phyloP scores from a whole-genome alignment of 1,140 invertebrate species.

The Pteromalus puparum region DNA sequence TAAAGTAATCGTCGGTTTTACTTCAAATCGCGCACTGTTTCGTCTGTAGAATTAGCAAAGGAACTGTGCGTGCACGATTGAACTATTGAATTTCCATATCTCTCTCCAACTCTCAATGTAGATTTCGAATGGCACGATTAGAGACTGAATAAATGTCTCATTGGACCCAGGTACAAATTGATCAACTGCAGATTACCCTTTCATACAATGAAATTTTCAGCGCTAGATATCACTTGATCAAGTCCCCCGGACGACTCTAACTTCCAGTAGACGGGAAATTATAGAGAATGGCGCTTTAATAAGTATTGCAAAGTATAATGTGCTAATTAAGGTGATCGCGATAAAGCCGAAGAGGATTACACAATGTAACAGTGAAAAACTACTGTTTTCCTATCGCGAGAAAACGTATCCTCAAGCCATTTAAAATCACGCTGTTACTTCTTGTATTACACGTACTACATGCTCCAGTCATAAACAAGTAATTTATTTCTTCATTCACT shows the following conservation, averaged over 20 bases:
- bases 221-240: neutral
- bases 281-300: neutral
- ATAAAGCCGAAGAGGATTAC: neutral
- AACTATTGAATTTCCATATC: too few relatives aligned
- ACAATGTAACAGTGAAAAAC: slow-evolving; percentile 10
- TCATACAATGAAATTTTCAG: neutral
- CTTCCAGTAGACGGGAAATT: neutral
- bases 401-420: neutral
- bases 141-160: too few relatives aligned
- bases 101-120: too few relatives aligned
- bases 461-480: neutral
- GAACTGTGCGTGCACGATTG: too few relatives aligned
- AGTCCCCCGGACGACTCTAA: neutral
- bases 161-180: too few relatives aligned
- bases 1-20: too few relatives aligned
- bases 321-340: neutral
- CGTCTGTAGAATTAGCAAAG: too few relatives aligned
- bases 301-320: neutral
- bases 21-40: too few relatives aligned
- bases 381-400: slow-evolving; percentile 8
- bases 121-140: too few relatives aligned
- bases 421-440: neutral
- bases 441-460: slow-evolving; percentile 5
- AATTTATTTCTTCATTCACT: slow-evolving; percentile 34
- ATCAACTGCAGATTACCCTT: too few relatives aligned